Evolutionary conservation across 2,888 invertebrate genomes (phyloP), one percentile per base, ranked within the genome.

Genomic region (Melikaiella ostensackeni): DNA sequence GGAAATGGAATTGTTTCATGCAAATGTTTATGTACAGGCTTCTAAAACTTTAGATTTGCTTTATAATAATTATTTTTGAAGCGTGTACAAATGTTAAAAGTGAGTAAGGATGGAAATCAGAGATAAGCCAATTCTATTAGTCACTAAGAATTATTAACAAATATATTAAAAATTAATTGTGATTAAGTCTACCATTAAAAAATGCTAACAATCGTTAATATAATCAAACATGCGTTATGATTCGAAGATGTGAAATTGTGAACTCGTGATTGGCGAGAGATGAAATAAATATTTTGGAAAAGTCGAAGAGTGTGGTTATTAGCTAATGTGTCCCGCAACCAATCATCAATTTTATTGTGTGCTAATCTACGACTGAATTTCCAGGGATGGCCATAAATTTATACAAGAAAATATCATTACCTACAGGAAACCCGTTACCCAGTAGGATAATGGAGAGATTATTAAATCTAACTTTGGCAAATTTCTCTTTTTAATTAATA

Each of bases 241-340:
- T 70, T 30, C 70, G 50, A 33, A 33, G 50, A 46, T 70, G 50
- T 27, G 42, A 62, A 55, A 55, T 55, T 70, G 50, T 27, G 50
- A 70, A 70, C 50, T 50, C 50, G 70, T 55, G 50, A 70, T 70
- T 46, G 42, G 33, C 30, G 50, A 50, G 27, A 55, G 30, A 70
- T 70, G 70, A 70, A 66, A 27, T 30, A 9, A 42, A 66, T 27
- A 24, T 16, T 21, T 27, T 38, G 5, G 6, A 27, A 50, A 70
- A 19, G 19, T 19, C 19, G 30, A 70, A 30, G 42, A 27, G 66
- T 70, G 50, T 70, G 27, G 4, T 42, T 66, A 64, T 42, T 64
- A 19, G 24, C 66, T 66, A 66, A 66, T 46, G 46, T 66, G 42
- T n/a, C 33, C 70, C 70, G 70, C n/a, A 70, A 70, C 70, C 70